Conservation (phyloP, 1,140 invertebrate genomes). For the Ctenoplectra terminalis region DNA sequence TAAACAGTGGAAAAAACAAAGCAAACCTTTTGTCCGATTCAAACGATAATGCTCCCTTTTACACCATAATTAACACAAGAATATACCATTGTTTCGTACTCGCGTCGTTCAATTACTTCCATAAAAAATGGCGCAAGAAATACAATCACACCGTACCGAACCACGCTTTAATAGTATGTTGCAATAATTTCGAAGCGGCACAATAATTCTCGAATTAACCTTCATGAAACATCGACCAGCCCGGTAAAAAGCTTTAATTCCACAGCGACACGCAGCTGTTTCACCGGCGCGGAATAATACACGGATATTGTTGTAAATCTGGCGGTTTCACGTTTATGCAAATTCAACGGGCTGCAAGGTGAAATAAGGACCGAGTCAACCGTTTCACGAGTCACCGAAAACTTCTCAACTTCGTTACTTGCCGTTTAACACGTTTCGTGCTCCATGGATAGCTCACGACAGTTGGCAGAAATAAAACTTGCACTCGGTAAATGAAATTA, state of each 20-base stretch:
- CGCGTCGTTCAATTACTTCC: background rate
- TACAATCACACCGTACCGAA: background rate
- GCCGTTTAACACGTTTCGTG: slow-evolving; percentile 20
- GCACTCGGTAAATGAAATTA: too few species aligned
- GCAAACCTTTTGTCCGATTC: background rate
- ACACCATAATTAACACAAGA: background rate
- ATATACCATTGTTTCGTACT: background rate
- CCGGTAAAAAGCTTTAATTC: background rate
- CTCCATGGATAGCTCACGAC: too few species aligned
- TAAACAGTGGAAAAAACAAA: background rate
- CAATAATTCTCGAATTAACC: background rate
- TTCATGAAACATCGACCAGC: background rate
- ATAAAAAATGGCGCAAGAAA: background rate
- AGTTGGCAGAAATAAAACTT: too few species aligned
- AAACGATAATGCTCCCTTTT: background rate
- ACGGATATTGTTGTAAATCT: background rate
- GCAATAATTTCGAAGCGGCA: background rate
- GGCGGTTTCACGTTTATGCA: slow-evolving; percentile 9
- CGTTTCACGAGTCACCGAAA: background rate
- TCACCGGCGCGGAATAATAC: background rate
- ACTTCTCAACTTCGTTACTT: slow-evolving; percentile 16
- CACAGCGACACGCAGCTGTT: background rate
- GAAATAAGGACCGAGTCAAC: background rate
- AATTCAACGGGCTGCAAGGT: background rate
- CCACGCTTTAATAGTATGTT: background rate